Evolutionary conservation across 1,140 invertebrate genomes (phyloP), one percentile per base, ranked within the genome.

Genomic region (Venustaconcha ellipsiformis): DNA sequence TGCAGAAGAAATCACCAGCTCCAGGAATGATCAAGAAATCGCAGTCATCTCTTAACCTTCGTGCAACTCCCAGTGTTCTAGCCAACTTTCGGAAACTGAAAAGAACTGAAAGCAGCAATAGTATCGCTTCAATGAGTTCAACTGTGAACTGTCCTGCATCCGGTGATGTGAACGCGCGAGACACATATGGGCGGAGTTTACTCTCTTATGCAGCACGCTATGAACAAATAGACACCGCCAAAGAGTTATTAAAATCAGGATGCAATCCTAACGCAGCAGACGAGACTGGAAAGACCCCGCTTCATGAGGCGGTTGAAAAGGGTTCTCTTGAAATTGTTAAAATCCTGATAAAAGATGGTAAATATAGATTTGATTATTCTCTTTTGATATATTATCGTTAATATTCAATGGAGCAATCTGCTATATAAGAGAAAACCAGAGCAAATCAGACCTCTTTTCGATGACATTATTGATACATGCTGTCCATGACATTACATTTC

Each of bases 301-400:
- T 79, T 6, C 78, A 79, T 62, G 78, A 76, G 70, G 70, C 78
- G 13, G 72, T 79, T 17, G 78, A 79, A 48, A 72, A 69, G 30
- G 70, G 72, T 14, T 70, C 76, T 64, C 67, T 71, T 62, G 67
- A 75, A n/a, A 72, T 79, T 17, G 74, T 73, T 0, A 65, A 73
- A 37, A 48, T 73, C 17, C 72, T 79, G 20, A 63, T 76, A 12
- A 72, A 79, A 70, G 60, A 79, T 57, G 78, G 78, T 79, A 64
- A 69, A 74, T 14, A 23, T 68, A 30, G 8, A 20, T 18, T 30
- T 37, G 37, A 2, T 64, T 55, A 14, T 20, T n/a, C 5, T 13
- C n/a, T 2, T 60, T 60, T 55, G 60, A 62, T 60, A 62, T 26
- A 62, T 59, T 13, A 8, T 5, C 1, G 18, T 13, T 30, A 72